These are phyloP conservation scores for Lycodopsis pacificus DNA, from an alignment of 2,797 vertebrate genomes.

Conservation along the genomic window DNA sequence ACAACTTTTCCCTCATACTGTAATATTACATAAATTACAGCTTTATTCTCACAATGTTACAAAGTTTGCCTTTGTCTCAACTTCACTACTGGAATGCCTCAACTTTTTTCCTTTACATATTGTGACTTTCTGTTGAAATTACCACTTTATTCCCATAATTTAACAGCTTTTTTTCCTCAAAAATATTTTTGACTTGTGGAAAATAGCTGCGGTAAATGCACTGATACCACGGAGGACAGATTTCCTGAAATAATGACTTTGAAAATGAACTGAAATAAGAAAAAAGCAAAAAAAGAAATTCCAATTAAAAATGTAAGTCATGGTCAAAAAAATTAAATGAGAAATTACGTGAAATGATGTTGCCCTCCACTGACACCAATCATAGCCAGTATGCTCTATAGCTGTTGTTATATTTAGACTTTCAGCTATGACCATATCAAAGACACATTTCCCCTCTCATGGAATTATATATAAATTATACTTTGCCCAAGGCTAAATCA, in stretches of 20 bases:
- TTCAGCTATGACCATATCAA: slow-evolving; percentile 25
- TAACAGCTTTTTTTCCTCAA: background rate
- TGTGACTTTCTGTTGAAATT: background rate
- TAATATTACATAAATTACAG: background rate
- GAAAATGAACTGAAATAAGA: background rate
- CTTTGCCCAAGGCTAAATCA: slow-evolving; percentile 25
- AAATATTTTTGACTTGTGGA: background rate
- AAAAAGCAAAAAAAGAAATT: background rate
- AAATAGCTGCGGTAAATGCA: background rate
- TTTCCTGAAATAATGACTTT: background rate
- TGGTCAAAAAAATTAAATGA: background rate
- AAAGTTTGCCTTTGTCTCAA: background rate
- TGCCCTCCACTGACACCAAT: background rate
- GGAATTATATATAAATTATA: slow-evolving; percentile 11
- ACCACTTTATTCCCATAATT: background rate
- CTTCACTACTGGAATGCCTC: background rate
- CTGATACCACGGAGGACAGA: background rate
- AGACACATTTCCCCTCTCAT: slow-evolving; percentile 10
- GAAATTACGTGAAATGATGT: background rate
- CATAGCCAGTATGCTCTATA: background rate
- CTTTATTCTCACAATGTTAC: background rate
- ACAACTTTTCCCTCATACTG: background rate
- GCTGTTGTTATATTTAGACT: slow-evolving; percentile 12
- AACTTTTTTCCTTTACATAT: background rate
- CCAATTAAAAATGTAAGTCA: background rate